Evolutionary conservation across 2,888 invertebrate species (phyloP).

Genomic region (Dyspetes luteomarginatus): DNA sequence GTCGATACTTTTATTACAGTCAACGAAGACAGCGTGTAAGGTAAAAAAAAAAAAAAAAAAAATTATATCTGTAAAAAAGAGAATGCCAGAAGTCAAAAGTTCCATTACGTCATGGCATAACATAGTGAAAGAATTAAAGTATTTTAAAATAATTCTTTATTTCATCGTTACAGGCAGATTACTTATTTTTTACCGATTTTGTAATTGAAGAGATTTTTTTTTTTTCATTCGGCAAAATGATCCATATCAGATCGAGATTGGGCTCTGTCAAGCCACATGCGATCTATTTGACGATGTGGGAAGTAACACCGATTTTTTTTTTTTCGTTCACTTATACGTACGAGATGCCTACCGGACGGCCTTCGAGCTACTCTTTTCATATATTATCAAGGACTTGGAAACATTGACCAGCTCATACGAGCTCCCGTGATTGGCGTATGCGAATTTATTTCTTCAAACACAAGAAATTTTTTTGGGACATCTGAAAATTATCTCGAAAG

Average conservation of each 20-base stretch:
- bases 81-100: too few relatives aligned
- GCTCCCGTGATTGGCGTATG: constrained; percentile 7
- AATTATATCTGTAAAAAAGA: not conserved
- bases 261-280: not conserved
- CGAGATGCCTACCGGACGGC: constrained; percentile 37
- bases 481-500: not conserved
- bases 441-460: constrained; percentile 2
- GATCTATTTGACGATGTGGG: constrained; percentile 8
- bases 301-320: constrained; percentile 29
- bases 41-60: constrained; percentile 67
- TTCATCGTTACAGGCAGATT: too few relatives aligned
- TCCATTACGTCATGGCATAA: not conserved
- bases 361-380: constrained; percentile 36
- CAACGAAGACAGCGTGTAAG: constrained; percentile 80
- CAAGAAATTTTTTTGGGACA: not conserved
- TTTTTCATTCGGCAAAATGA: not conserved
- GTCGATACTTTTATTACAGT: constrained; percentile 80
- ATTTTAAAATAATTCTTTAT: not conserved
- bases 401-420: constrained; percentile 2
- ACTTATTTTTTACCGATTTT: not conserved
- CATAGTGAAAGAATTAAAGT: not conserved
- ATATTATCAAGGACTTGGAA: constrained; percentile 48
- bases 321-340: constrained; percentile 10
- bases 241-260: not conserved
- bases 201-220: not conserved